Evolutionary conservation across 2,797 vertebrate species (phyloP).

Genomic region (Microctenopoma steveboyesi): DNA sequence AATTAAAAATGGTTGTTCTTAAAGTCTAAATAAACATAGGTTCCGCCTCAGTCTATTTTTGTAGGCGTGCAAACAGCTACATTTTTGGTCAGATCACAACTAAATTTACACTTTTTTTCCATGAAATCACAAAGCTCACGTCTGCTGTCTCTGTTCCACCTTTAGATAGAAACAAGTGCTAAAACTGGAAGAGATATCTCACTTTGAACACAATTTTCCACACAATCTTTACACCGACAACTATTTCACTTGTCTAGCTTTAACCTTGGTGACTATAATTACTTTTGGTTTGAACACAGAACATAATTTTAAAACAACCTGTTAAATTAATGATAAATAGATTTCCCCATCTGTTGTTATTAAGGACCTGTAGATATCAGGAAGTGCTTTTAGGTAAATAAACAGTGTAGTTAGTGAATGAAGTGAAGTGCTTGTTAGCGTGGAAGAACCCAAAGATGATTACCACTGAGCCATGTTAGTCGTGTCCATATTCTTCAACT

Average conservation of each 20-base stretch:
- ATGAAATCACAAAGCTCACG: conserved; percentile 13
- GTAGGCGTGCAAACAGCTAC: neutral
- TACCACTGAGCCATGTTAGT: too few species aligned
- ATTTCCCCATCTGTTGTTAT: neutral
- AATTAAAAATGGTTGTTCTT: too few species aligned
- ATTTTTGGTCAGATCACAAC: neutral
- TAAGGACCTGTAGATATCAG: neutral
- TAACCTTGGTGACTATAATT: conserved; percentile 34
- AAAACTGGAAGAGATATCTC: conserved; percentile 21
- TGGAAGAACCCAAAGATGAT: too few species aligned
- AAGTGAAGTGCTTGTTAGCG: too few species aligned
- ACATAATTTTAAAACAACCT: conserved; percentile 25
- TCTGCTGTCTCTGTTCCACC: conserved; percentile 3
- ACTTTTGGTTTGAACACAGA: conserved; percentile 9
- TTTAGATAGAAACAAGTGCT: conserved; percentile 7
- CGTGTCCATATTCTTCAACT: neutral
- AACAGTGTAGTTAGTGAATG: neutral
- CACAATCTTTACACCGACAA: conserved; percentile 46
- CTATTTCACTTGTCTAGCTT: conserved; percentile 16
- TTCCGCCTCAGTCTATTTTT: too few species aligned
- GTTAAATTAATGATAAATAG: conserved; percentile 25
- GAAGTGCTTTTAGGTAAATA: conserved; percentile 13
- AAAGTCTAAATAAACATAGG: too few species aligned
- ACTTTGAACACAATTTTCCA: conserved; percentile 13
- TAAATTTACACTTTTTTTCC: conserved; percentile 2